Evolutionary conservation across 2,888 invertebrate species (phyloP).

Genomic region (Nemotelus pantherinus): DNA sequence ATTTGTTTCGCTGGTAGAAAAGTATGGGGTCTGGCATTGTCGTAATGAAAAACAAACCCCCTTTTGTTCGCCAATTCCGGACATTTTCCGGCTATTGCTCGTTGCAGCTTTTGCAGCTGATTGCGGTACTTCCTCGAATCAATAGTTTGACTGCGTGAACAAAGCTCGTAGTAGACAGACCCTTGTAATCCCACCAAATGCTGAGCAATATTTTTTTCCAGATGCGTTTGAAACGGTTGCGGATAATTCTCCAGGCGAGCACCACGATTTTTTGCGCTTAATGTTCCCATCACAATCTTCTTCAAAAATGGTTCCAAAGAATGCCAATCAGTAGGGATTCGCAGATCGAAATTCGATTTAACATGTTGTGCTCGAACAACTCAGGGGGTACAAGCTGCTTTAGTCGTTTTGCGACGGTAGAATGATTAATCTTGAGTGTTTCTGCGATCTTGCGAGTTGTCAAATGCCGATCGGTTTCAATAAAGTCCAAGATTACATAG

Average conservation of each 20-base stretch:
- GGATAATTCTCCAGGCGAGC: not conserved
- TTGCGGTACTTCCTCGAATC: not conserved
- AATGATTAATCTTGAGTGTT: not conserved
- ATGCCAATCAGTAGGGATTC: not conserved
- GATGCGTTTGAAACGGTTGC: not conserved
- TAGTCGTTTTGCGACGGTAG: not conserved
- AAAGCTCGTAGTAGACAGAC: not conserved
- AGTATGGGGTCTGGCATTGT: slow-evolving; percentile 2
- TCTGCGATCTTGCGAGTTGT: slow-evolving; percentile 19
- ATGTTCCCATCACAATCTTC: slow-evolving; percentile 2
- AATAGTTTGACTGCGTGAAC: not conserved
- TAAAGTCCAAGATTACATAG: slow-evolving; percentile 16
- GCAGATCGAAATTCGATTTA: slow-evolving; percentile 17
- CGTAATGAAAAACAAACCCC: not conserved
- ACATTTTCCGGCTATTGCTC: not conserved
- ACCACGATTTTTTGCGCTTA: not conserved
- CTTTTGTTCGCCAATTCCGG: slow-evolving; percentile 5
- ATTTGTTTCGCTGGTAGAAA: not conserved
- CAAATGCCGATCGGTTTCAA: slow-evolving; percentile 19
- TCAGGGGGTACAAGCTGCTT: not conserved
- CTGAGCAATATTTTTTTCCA: not conserved
- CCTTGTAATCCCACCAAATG: slow-evolving; percentile 5
- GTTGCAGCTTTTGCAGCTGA: not conserved
- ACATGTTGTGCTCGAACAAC: not conserved
- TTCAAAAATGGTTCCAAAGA: slow-evolving; percentile 9